Percentiles rank a stretch among this genome's conserved stretches.
Conservation (phyloP, 1,140 invertebrate genomes). For the Heliconius eleuchia region DNA sequence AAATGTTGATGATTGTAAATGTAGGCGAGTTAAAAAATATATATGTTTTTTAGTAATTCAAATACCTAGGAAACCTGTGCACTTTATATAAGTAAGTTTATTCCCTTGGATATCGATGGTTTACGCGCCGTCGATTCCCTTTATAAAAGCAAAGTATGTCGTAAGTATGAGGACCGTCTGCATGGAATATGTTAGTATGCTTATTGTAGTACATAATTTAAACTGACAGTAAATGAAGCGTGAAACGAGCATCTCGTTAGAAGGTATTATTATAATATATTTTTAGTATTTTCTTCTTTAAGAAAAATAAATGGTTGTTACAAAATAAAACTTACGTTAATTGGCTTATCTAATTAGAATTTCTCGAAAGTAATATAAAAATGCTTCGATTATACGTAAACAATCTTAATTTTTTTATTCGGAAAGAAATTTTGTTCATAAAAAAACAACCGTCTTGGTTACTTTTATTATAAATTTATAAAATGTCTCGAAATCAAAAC, state of each 20-base stretch:
- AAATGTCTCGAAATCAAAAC: not conserved
- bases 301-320: not conserved
- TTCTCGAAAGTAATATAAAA: not conserved
- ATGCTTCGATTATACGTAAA: not conserved
- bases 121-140: slow-evolving; percentile 62
- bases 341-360: slow-evolving; percentile 17
- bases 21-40: not conserved
- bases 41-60: not conserved
- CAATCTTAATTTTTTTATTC: not conserved
- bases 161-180: slow-evolving; percentile 48
- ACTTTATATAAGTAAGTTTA: slow-evolving; percentile 47
- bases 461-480: not conserved
- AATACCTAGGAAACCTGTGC: slow-evolving; percentile 23
- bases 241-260: not conserved
- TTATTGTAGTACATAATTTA: slow-evolving; percentile 34
- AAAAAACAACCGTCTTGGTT: too few species aligned
- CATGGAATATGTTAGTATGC: slow-evolving; percentile 46
- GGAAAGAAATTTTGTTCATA: too few species aligned
- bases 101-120: slow-evolving; percentile 52
- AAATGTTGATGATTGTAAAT: not conserved
- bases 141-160: slow-evolving; percentile 60
- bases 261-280: not conserved
- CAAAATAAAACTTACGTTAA: not conserved
- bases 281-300: not conserved
- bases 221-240: slow-evolving; percentile 16